Percentiles rank a stretch among this genome's conserved stretches.
These are phyloP conservation scores for Frankliniella fusca DNA, from an alignment of 2,888 invertebrate genomes.

Conservation along the genomic window DNA sequence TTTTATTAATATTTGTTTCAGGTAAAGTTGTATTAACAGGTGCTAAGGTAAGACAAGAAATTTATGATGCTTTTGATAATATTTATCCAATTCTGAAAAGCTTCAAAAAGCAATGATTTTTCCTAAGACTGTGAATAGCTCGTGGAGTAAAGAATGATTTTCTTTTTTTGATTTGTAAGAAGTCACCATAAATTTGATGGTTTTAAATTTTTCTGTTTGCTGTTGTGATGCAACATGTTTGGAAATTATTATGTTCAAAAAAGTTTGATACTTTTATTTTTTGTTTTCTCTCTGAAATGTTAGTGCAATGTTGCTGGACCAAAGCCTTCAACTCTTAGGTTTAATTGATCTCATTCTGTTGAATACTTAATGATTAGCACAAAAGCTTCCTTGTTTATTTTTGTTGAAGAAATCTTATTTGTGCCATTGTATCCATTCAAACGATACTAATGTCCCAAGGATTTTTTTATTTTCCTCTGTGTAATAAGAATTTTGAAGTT, in stretches of 20 bases:
- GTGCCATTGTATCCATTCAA: too few species aligned
- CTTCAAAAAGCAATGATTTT: slow-evolving; percentile 53
- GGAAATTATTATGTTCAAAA: neutral
- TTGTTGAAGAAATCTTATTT: too few species aligned
- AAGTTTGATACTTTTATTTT: neutral
- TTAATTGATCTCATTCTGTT: slow-evolving; percentile 14
- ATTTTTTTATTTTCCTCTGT: too few species aligned
- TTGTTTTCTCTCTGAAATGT: neutral
- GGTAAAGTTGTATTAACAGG: slow-evolving; percentile 65
- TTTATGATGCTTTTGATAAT: slow-evolving; percentile 63
- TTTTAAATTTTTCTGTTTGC: neutral
- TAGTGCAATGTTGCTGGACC: neutral
- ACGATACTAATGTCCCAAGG: too few species aligned
- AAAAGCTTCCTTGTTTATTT: too few species aligned
- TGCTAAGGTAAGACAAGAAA: slow-evolving; percentile 60
- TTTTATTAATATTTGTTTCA: slow-evolving; percentile 64
- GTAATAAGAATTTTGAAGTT: too few species aligned
- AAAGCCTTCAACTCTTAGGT: neutral
- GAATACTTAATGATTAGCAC: too few species aligned
- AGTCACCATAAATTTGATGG: neutral
- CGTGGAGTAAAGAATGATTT: neutral
- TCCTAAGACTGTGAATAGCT: neutral
- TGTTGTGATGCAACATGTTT: neutral
- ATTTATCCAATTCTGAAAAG: slow-evolving; percentile 62
- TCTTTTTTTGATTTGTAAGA: neutral